Evolutionary conservation across 2,113 vertebrate species (phyloP), one percentile per base, ranked within the genome.

Genomic region (Onychorhynchus coronatus): DNA sequence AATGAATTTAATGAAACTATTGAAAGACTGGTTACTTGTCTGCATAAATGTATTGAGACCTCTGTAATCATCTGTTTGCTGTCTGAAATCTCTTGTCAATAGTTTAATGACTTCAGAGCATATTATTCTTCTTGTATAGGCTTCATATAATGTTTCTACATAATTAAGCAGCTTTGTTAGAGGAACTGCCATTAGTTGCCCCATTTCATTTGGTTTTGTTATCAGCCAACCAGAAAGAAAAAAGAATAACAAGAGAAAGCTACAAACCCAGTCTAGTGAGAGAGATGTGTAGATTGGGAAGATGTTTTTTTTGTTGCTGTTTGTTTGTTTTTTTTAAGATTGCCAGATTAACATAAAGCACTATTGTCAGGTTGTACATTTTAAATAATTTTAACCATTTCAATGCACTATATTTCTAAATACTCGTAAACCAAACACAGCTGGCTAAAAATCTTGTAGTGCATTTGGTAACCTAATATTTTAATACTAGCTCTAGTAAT

Each of bases 121-220:
- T 90, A 89, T 92, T 97, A 66, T 97, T 93, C 82, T 86, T 90
- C 88, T 92, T 96, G 85, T 94, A 90, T 74, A 84, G 92, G 81
- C 95, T 96, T 93, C 95, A 94, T 91, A 97, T 93, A 96, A 92
- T 89, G 95, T 93, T 90, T 96, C 96, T 96, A 96, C 94, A 93
- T 96, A 97, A 97, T 96, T 96, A 96, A 97, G 76, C 95, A 94
- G 92, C 96, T 96, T 97, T 96, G 95, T 97, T 93, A 92, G 89
- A 94, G 88, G 88, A 96, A 83, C 88, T 77, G 95, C 91, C 95
- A 96, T 96, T 93, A 96, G 95, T 81, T 95, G 95, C 93, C 92
- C 86, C 73, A 81, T 94, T 97, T 97, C 44, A 92, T 96, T 92
- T 81, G 73, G 83, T 93, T 96, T 92, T 95, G 92, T 96, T 93